phyloP scores from a whole-genome alignment of 2,888 invertebrate genomes.

The Macrophya annulata region DNA sequence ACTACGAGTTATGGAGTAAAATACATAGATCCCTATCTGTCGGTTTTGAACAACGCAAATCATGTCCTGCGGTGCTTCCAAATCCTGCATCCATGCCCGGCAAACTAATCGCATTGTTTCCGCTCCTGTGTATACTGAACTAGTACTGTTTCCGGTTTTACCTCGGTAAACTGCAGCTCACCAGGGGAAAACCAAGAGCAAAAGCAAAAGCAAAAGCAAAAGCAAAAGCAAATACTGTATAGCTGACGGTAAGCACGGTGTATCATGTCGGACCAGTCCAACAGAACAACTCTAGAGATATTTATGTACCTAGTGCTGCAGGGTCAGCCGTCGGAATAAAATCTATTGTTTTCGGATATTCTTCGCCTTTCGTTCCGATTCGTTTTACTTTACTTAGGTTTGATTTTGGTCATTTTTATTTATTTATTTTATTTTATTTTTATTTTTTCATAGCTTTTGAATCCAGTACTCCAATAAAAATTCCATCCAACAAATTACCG shows the following conservation, averaged over 20 bases:
- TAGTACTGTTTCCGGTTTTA: conserved; percentile 33
- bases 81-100: conserved; percentile 14
- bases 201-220: conserved; percentile 12
- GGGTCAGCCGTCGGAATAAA: conserved; percentile 61
- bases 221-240: conserved; percentile 13
- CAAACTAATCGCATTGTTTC: conserved; percentile 49
- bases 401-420: neutral
- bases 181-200: conserved; percentile 2
- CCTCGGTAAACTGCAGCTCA: conserved; percentile 16
- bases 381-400: conserved; percentile 66
- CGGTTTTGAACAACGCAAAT: conserved; percentile 1
- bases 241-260: conserved; percentile 51
- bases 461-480: neutral
- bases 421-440: neutral
- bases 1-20: neutral
- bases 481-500: neutral
- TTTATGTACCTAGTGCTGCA: conserved; percentile 63
- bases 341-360: conserved; percentile 74
- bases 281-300: conserved; percentile 60
- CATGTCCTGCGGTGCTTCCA: conserved; percentile 34
- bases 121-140: conserved; percentile 10
- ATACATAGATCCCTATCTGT: neutral
- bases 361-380: conserved; percentile 48
- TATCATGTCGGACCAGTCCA: conserved; percentile 56
- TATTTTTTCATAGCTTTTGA: neutral